A percentile compares a stretch with the other conserved stretches of the same genome.
Evolutionary conservation across 2,888 invertebrate genomes (phyloP).

Genomic region (Sicus ferrugineus): DNA sequence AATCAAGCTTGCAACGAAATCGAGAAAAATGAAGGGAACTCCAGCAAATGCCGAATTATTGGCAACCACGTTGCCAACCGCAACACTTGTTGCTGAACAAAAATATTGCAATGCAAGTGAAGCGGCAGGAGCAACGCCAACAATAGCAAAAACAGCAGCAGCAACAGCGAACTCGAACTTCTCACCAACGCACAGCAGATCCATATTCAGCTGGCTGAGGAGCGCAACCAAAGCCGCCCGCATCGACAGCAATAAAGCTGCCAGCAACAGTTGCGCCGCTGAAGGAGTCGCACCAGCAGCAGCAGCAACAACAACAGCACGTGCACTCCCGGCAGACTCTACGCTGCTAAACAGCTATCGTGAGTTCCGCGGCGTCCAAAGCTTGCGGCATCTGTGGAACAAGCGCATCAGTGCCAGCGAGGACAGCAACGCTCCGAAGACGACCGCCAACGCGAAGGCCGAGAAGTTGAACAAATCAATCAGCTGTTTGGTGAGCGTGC

Average conservation of each 20-base stretch:
- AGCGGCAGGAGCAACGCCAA: constrained; percentile 18
- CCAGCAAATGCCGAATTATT: constrained; percentile 31
- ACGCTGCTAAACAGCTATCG: constrained; percentile 41
- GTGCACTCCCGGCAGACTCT: constrained; percentile 36
- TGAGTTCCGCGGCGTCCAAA: constrained; percentile 62
- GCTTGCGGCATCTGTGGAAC: constrained; percentile 62
- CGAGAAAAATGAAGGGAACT: constrained; percentile 43
- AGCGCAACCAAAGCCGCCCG: constrained; percentile 45
- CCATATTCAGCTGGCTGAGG: constrained; percentile 59
- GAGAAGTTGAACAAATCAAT: constrained; percentile 56
- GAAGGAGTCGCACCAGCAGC: constrained; percentile 34
- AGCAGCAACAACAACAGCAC: constrained; percentile 7
- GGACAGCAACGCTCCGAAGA: constrained; percentile 34
- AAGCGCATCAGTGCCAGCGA: constrained; percentile 55
- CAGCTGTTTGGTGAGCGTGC: constrained; percentile 54
- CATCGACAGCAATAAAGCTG: constrained; percentile 21
- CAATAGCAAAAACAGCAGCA: constrained; percentile 10
- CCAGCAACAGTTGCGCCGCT: constrained; percentile 10
- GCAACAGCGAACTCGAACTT: constrained; percentile 18
- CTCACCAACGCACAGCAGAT: constrained; percentile 54
- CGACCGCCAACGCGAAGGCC: constrained; percentile 28
- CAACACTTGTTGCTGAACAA: constrained; percentile 29
- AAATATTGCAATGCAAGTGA: constrained; percentile 19
- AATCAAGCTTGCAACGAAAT: constrained; percentile 41
- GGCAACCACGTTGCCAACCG: constrained; percentile 38